Evolutionary conservation across 64 coral and sea anemone species (phyloP), one percentile per base, ranked within the genome.

Genomic region (Stylophora pistillata): DNA sequence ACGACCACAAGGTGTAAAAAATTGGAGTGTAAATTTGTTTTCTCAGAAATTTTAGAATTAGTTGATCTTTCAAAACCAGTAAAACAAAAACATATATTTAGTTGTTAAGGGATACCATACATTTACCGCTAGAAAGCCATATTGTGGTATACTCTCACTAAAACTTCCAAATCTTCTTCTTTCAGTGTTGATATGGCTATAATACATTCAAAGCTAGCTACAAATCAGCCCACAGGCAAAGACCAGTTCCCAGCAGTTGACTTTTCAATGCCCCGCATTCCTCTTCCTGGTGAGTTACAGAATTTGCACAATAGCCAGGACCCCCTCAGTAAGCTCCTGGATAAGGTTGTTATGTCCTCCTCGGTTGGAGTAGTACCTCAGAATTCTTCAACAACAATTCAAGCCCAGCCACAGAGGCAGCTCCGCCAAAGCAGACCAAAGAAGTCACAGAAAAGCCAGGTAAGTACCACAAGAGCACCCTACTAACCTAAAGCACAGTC

Each of bases 161-260:
- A 66, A 13, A 9, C 34, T 56, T 30, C 85, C 62, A 21, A 12
- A 29, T 72, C 63, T 0, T 23, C 26, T 23, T 25, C 58, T 56
- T 91, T 20, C 18, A 95, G 95, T 90, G 91, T 93, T 54, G 95
- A 96, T 47, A 87, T 93, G 70, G 95, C 95, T 30, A 89, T 96
- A 25, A 96, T 96, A 55, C 95, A 96, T 93, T 93, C 95, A 25
- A 96, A 93, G 60, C 55, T 96, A 28, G 94, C 94, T 58, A 87
- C 88, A 65, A 87, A 56, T 28, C 82, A 90, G 1, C 85, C 89
- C 13, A 71, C 78, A 86, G 57, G 83, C 74, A 53, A 85, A 82
- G 63, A 88, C 30, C 74, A 92, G 74, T 72, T 32, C 62, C 73
- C 74, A 37, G 30, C 53, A n/a, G 86, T 79, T 55, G 17, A 82